These are phyloP conservation scores for Cistogaster globosa DNA, from an alignment of 2,888 invertebrate species.

Conservation along the genomic window DNA sequence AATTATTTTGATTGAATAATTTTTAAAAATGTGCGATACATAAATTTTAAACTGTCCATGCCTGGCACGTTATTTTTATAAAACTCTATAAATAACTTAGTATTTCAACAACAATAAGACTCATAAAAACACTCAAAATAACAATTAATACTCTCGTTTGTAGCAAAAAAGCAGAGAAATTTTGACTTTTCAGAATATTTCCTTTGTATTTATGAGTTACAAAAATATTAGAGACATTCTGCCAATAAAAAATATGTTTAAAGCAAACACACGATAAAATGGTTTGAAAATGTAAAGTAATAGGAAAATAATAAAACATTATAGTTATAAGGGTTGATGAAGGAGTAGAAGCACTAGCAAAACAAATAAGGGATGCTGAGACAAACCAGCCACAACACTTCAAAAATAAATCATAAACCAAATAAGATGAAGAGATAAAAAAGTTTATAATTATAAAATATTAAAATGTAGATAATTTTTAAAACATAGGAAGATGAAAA, in stretches of 20 bases:
- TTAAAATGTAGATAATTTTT: not conserved
- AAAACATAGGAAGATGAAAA: not conserved
- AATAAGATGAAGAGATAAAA: not conserved
- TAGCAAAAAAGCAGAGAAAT: not conserved
- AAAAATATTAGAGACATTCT: constrained; percentile 5
- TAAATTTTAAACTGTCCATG: no score
- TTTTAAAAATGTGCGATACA: no score
- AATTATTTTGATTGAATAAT: no score
- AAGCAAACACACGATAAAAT: constrained; percentile 33
- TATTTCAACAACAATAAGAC: no score
- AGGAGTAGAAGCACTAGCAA: constrained; percentile 10
- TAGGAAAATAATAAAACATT: constrained; percentile 21
- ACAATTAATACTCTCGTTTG: no score
- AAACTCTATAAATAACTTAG: no score
- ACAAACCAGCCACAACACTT: not conserved
- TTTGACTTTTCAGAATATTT: not conserved
- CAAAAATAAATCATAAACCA: constrained; percentile 25
- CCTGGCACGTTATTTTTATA: no score
- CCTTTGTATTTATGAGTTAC: not conserved
- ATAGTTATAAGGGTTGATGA: constrained; percentile 38
- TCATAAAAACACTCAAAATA: no score
- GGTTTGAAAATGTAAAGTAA: not conserved
- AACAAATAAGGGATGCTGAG: constrained; percentile 46
- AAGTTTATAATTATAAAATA: no score
- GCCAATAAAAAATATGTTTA: constrained; percentile 5